Base-by-base conservation (phyloP, 2,888 invertebrate species). In the Erebia epiphron region DNA sequence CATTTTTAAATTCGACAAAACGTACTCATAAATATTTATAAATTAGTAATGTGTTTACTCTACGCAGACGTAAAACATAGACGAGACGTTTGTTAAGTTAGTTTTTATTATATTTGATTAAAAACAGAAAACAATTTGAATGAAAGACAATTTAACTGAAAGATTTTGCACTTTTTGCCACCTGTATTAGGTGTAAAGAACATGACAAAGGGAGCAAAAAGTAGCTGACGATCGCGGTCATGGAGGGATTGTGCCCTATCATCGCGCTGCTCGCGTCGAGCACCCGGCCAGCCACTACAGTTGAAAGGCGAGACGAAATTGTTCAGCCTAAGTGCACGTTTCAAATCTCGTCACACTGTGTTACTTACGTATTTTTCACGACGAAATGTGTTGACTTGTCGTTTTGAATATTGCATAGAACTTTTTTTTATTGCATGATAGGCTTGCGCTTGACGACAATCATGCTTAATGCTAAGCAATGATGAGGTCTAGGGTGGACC, bases 161-260 rank as follows among this genome's bases (percentile, higher is more conserved):
- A 9, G 43, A 41, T 7, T 66, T 63, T 58, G 46, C 58, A 49
- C 52, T 62, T 58, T 58, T 67, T 67, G 58, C 64, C 67, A 70
- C 70, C 70, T 64, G 67, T 63, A 65, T 70, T 67, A 73, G 66
- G 70, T 70, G 65, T 66, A 58, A 70, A 70, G 68, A 58, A 14
- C 69, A 70, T 67, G 67, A 72, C 70, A 74, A 72, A 70, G 56
- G 52, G 16, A 49, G 64, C 49, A 73, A 70, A 74, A 74, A 72
- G 67, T 72, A 60, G 74, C 74, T 74, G 70, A 73, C 73, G 72
- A 67, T 72, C 60, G 63, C 69, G 70, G 74, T 73, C 69, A 70
- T 70, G 72, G 76, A 73, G 75, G 75, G 77, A 74, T 70, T 77
- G 79, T 79, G 79, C 77, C 77, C 74, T 79, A 79, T 79, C 79